Base-by-base conservation (phyloP, 2,797 vertebrate species). In the Scarus forsteni region DNA sequence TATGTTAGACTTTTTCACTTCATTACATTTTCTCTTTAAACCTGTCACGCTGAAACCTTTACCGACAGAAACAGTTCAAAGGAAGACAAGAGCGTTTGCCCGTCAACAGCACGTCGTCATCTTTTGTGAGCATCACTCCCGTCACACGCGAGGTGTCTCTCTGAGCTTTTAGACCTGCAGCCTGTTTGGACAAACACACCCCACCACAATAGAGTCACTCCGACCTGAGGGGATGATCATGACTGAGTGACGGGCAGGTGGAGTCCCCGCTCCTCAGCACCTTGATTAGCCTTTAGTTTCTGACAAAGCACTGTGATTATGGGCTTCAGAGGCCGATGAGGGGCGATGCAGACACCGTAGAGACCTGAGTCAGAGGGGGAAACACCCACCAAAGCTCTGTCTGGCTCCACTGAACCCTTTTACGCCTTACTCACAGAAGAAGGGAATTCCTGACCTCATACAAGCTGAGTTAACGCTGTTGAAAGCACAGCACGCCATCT, bases 231-330 rank as follows among this genome's bases (percentile, higher is more conserved):
- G 81, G n/a, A 65, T 55, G 68, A 75, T 63, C 59, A 34, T 44
- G 70, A 73, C 77, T 73, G 83, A 85, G 27, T 89, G 85, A 86
- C 46, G 59, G 85, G 80, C 89, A 90, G 83, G 85, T 88, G 84
- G 76, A 73, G 84, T 67, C 58, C 43, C 60, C 72, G 60, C 57
- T 64, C 69, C 39, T 56, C 73, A 76, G 62, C 77, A 70, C 71
- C 57, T 69, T 77, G 76, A 86, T 90, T 84, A 75, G 73, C 77
- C 81, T 85, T 80, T 78, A 67, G 78, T 81, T 81, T 88, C 51
- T 70, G 61, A 89, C 82, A 87, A 86, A 88, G 86, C 75, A 66
- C 80, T 19, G 61, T 87, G 79, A 92, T 92, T 92, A 91, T 46
- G 74, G 77, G 71, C 77, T 85, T 85, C 73, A 60, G 27, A 79